A percentile compares a stretch with the other conserved stretches of the same genome.
phyloP scores from a whole-genome alignment of 2,113 vertebrate genomes.

The Columba livia region DNA sequence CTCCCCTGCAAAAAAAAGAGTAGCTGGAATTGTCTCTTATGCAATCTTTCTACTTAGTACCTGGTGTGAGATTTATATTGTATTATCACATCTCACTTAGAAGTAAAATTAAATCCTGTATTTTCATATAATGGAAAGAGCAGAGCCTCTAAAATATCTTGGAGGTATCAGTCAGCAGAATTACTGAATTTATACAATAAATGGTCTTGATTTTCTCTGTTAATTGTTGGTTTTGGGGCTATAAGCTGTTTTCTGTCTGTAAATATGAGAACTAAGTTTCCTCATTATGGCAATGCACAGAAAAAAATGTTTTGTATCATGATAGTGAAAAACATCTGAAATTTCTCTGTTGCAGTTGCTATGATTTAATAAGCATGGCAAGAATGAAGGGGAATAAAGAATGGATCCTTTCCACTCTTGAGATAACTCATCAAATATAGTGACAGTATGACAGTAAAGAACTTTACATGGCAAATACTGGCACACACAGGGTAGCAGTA shows the following conservation, averaged over 20 bases:
- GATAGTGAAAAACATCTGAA: not conserved
- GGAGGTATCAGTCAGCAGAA: not conserved
- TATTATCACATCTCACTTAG: not conserved
- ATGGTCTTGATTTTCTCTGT: not conserved
- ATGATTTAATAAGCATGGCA: not conserved
- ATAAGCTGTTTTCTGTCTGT: not conserved
- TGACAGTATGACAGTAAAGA: not conserved
- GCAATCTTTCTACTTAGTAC: not conserved
- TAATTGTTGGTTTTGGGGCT: not conserved
- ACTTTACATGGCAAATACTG: not conserved
- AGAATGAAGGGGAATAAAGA: not conserved
- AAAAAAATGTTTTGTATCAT: not conserved
- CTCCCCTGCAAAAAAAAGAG: not conserved
- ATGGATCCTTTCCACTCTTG: not conserved
- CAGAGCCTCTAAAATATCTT: not conserved
- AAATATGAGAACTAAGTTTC: not conserved
- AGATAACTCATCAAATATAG: not conserved
- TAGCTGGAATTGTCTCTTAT: not conserved
- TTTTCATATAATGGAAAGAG: not conserved
- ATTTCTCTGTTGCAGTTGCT: not conserved
- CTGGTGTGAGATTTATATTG: not conserved
- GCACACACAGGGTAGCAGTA: not conserved
- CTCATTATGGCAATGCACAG: not conserved
- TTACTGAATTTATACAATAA: not conserved
- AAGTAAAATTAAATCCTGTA: not conserved